Base-by-base conservation (phyloP, 2,888 invertebrate species). In the Drosophila leonis region DNA sequence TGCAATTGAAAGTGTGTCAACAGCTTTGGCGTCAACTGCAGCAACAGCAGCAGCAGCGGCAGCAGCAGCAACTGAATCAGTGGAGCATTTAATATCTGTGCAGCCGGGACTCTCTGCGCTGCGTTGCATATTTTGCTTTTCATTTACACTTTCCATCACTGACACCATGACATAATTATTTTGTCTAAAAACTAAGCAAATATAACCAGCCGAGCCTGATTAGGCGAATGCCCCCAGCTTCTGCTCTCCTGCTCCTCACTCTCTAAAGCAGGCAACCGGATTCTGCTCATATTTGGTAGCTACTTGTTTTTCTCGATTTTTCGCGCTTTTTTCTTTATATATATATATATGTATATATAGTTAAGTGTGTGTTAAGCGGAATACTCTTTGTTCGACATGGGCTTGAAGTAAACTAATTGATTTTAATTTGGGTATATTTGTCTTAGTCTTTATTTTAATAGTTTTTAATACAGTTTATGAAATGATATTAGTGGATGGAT, bases 161-260 rank as follows among this genome's bases (percentile, higher is more conserved):
- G 91, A 87, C 91, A 91, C 89, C 88, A 79, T 91, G 87, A 90
- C 90, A 91, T 90, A 90, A 91, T 91, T 91, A 81, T 75, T 72
- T 52, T 52, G 44, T 33, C 39, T 59, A 33, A 33, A 56, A 60
- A 41, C 9, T 29, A 18, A 42, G 27, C 12, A 62, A 70, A 69
- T n/a, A n/a, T 76, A 84, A 89, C 83, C 77, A 71, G 77, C 65
- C 33, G 51, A 72, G 72, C 86, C 87, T 78, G 84, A 84, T 89
- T 82, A 78, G 68, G 72, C 65, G 33, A n/a, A 5, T 8, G 5
- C 41, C 29, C 41, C 52, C 10, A 37, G 1, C 54, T 2, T n/a
- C 41, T n/a, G 18, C 18, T 18, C 2, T 29, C 54, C 29, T 4
- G 12, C 4, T 39, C 18, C 18, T 24, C 5, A 3, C 37, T 37